A percentile compares a stretch with the other conserved stretches of the same genome.
Conservation (phyloP, 2,888 invertebrate genomes). For the Dioctria rufipes region DNA sequence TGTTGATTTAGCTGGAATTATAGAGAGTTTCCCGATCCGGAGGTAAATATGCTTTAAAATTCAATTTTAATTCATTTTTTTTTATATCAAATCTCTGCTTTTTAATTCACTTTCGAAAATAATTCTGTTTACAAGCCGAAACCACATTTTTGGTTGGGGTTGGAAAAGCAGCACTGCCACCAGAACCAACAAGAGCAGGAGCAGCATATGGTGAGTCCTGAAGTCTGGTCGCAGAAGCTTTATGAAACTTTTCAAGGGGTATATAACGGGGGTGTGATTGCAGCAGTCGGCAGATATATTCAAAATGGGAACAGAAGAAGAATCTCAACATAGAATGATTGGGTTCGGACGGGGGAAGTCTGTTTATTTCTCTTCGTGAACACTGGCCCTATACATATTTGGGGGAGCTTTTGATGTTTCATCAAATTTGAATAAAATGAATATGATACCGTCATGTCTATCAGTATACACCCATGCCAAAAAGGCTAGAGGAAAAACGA, state of each 20-base stretch:
- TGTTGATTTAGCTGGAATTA: conserved; percentile 1
- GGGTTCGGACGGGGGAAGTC: not conserved
- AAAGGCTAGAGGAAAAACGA: no score
- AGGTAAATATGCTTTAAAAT: conserved; percentile 25
- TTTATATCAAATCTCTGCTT: conserved; percentile 30
- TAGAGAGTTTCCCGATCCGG: not conserved
- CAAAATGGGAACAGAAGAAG: conserved; percentile 13
- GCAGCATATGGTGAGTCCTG: conserved; percentile 17
- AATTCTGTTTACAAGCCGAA: conserved; percentile 28
- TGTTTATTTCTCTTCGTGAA: not conserved
- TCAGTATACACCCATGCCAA: conserved; percentile 13
- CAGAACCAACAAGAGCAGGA: not conserved
- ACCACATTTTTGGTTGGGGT: conserved; percentile 24
- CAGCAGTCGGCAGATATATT: conserved; percentile 2
- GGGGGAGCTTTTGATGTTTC: conserved; percentile 48
- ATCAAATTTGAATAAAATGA: conserved; percentile 52
- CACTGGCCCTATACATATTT: conserved; percentile 21
- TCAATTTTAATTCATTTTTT: conserved; percentile 37
- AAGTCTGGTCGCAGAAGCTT: conserved; percentile 4
- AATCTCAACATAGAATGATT: not conserved
- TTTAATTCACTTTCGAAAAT: conserved; percentile 33
- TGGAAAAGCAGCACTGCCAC: no score
- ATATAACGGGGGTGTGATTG: not conserved
- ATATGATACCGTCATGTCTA: conserved; percentile 41
- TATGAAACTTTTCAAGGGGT: not conserved